A percentile compares a stretch with the other conserved stretches of the same genome.
These are phyloP conservation scores for Mycteria americana DNA, from an alignment of 2,797 vertebrate species.

Conservation along the genomic window DNA sequence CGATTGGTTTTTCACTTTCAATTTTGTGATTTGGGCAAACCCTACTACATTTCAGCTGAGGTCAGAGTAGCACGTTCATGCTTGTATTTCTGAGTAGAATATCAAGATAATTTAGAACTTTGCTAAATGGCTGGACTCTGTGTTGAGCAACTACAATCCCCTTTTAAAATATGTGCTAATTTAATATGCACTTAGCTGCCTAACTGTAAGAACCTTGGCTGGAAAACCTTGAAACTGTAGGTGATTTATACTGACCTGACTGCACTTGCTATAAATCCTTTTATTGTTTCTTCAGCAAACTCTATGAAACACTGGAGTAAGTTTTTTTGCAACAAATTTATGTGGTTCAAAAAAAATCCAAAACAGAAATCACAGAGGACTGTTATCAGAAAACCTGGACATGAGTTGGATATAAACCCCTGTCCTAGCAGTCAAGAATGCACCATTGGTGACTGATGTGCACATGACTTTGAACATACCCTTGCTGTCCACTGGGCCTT, in stretches of 20 bases:
- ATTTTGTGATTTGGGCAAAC: neutral
- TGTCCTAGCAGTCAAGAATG: neutral
- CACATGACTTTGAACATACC: neutral
- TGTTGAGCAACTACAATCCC: neutral
- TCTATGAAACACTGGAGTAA: neutral
- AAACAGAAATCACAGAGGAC: neutral
- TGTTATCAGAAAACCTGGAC: neutral
- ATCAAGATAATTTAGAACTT: neutral
- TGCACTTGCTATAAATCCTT: neutral
- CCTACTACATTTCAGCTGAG: neutral
- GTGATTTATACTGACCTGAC: neutral
- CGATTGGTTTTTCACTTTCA: neutral
- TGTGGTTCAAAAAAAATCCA: neutral
- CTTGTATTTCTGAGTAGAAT: neutral
- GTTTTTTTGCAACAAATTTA: neutral
- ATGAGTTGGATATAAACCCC: neutral
- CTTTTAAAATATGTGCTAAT: neutral
- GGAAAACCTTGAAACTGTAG: neutral
- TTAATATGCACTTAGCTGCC: neutral
- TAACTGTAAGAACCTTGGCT: neutral
- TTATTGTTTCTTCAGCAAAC: neutral
- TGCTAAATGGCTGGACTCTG: neutral
- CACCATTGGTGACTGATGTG: neutral
- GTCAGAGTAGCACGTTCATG: neutral
- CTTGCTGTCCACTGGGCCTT: neutral